These are phyloP conservation scores for Montipora efflorescens DNA, from an alignment of 64 coral and sea anemone species.

Conservation along the genomic window DNA sequence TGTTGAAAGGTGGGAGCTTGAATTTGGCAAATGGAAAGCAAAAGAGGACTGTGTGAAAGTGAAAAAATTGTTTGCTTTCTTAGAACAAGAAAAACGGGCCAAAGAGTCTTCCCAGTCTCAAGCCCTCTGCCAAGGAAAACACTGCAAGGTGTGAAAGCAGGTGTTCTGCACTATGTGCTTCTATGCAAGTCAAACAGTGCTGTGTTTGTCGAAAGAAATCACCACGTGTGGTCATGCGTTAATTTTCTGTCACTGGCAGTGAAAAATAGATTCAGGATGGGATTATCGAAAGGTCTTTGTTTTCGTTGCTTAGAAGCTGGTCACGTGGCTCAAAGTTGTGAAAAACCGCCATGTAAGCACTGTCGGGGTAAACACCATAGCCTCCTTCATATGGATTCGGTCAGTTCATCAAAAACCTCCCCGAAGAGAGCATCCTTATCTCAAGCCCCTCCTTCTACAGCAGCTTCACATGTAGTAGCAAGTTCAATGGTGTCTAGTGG, in stretches of 20 bases:
- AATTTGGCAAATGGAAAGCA: no score
- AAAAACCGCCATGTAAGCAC: slow-evolving; percentile 15
- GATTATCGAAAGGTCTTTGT: neutral
- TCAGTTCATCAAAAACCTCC: no score
- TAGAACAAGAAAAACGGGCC: neutral
- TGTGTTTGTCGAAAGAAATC: neutral
- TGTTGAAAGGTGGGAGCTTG: neutral
- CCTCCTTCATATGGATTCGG: slow-evolving; percentile 2
- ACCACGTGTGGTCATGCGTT: neutral
- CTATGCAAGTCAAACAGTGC: neutral
- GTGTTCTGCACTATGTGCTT: neutral
- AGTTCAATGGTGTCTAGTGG: neutral
- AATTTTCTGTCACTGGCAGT: slow-evolving; percentile 10
- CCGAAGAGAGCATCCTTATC: neutral
- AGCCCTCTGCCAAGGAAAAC: neutral
- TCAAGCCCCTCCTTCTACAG: neutral
- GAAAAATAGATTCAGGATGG: slow-evolving; percentile 21
- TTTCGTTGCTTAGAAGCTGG: slow-evolving; percentile 15
- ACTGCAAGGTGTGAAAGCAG: neutral
- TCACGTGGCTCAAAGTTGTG: slow-evolving; percentile 3
- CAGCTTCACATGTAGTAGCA: neutral
- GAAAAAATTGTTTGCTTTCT: slow-evolving; percentile 25
- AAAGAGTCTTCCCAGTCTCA: slow-evolving; percentile 20
- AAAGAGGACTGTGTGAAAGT: slow-evolving; percentile 17
- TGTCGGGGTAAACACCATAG: neutral